Percentiles rank a stretch among this genome's conserved stretches.
Conservation (phyloP, 2,797 vertebrate genomes). For the Xenops minutus region DNA sequence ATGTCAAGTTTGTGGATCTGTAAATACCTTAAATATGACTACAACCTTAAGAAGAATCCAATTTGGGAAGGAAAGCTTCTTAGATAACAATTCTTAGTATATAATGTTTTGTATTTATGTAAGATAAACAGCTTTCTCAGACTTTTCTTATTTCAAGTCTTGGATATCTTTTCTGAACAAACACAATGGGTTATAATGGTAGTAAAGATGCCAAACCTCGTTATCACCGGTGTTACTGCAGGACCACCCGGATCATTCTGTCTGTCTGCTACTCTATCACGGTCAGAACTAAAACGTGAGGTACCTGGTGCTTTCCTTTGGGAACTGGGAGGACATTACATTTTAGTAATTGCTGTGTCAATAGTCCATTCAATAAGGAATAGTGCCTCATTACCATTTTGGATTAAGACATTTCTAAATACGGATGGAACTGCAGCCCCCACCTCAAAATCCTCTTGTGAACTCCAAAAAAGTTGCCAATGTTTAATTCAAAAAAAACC, state of each 20-base stretch:
- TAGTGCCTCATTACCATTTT: conserved; percentile 62
- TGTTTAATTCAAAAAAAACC: conserved; percentile 25
- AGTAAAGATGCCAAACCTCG: neutral
- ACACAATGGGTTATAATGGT: conserved; percentile 13
- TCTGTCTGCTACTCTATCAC: conserved; percentile 14
- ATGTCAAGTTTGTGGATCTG: conserved; percentile 65
- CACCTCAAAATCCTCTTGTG: neutral
- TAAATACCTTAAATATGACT: conserved; percentile 69
- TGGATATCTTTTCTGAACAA: conserved; percentile 64
- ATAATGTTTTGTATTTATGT: conserved; percentile 73
- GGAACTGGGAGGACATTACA: conserved; percentile 6
- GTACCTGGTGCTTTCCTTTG: conserved; percentile 50
- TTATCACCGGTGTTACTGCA: neutral
- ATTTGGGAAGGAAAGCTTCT: conserved; percentile 51
- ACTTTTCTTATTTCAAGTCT: conserved; percentile 67
- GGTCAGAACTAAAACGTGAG: neutral
- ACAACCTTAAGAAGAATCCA: conserved; percentile 38
- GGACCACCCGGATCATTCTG: neutral
- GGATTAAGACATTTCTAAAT: conserved; percentile 35
- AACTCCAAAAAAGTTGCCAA: conserved; percentile 16
- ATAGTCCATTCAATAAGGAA: conserved; percentile 18
- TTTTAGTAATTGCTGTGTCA: conserved; percentile 23
- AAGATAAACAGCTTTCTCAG: conserved; percentile 67
- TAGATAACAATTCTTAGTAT: conserved; percentile 23
- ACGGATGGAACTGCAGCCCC: neutral